Percentiles rank a stretch among this genome's conserved stretches.
These are phyloP conservation scores for Coenonympha arcania DNA, from an alignment of 2,888 invertebrate genomes.

Conservation along the genomic window DNA sequence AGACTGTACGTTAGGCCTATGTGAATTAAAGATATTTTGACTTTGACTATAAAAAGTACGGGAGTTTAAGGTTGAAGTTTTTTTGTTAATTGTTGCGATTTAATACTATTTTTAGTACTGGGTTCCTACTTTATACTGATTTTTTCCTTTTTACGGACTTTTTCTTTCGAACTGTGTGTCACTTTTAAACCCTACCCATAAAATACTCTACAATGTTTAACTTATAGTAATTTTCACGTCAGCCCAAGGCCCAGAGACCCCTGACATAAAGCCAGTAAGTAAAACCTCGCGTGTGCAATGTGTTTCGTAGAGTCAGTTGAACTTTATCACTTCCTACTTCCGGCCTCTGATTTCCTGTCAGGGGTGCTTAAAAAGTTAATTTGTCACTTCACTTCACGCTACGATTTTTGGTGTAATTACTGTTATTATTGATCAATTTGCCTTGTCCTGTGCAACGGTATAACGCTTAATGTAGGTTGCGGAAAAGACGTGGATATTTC, in stretches of 20 bases:
- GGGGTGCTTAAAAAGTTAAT: conserved; percentile 35
- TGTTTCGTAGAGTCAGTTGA: conserved; percentile 63
- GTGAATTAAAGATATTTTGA: too few species aligned
- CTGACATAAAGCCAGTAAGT: conserved; percentile 29
- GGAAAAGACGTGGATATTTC: too few species aligned
- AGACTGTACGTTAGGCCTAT: too few species aligned
- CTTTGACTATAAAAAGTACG: too few species aligned
- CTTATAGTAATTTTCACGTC: conserved; percentile 44
- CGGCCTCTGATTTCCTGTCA: conserved; percentile 51
- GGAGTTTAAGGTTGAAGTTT: too few species aligned
- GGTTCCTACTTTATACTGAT: too few species aligned
- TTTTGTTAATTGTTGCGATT: too few species aligned
- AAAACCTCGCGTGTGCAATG: conserved; percentile 52
- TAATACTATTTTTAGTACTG: too few species aligned
- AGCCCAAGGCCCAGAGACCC: conserved; percentile 16
- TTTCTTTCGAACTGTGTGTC: too few species aligned
- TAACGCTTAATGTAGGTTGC: not conserved
- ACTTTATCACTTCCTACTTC: conserved; percentile 71
- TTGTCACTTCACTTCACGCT: conserved; percentile 25
- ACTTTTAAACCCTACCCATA: not conserved
- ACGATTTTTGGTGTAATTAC: conserved; percentile 11
- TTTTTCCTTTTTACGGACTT: too few species aligned
- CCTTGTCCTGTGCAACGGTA: not conserved
- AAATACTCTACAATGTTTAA: conserved; percentile 34
- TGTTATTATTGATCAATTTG: not conserved